These are phyloP conservation scores for Todus mexicanus DNA, from an alignment of 2,797 vertebrate genomes.

Conservation along the genomic window DNA sequence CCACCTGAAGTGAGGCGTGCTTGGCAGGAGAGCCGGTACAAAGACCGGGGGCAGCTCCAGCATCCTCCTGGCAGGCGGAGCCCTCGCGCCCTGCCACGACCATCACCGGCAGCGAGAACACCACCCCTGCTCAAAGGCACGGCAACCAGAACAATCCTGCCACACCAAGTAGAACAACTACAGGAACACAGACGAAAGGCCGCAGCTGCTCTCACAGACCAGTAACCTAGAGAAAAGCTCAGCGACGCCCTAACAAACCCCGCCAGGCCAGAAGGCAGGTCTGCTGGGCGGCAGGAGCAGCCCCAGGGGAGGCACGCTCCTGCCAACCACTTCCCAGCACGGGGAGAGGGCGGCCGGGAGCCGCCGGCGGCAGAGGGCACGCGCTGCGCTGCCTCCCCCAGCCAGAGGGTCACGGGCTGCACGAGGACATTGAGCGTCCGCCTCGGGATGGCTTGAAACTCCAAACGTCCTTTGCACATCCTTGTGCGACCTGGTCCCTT, in stretches of 20 bases:
- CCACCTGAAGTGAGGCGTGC: not conserved
- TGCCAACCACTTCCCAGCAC: not conserved
- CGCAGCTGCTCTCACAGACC: not conserved
- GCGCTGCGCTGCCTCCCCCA: not conserved
- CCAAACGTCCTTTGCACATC: fast-evolving
- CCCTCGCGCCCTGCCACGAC: fast-evolving
- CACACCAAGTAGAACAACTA: not conserved
- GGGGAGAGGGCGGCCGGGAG: not conserved
- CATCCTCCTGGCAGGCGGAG: not conserved
- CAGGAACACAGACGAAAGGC: not conserved
- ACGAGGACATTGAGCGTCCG: fast-evolving
- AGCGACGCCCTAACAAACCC: not conserved
- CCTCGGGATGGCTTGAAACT: not conserved
- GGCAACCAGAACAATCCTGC: not conserved
- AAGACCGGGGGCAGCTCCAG: not conserved
- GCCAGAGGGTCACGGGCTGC: not conserved
- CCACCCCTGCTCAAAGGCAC: not conserved
- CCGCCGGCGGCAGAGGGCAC: not conserved
- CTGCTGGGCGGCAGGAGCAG: not conserved
- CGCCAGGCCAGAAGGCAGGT: not conserved
- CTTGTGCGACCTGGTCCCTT: not conserved
- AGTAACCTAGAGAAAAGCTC: not conserved
- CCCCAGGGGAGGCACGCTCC: not conserved
- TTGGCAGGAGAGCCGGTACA: not conserved
- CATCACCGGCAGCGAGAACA: fast-evolving